Conservation (phyloP, 2,888 invertebrate species). For the Hyposoter dolosus region DNA sequence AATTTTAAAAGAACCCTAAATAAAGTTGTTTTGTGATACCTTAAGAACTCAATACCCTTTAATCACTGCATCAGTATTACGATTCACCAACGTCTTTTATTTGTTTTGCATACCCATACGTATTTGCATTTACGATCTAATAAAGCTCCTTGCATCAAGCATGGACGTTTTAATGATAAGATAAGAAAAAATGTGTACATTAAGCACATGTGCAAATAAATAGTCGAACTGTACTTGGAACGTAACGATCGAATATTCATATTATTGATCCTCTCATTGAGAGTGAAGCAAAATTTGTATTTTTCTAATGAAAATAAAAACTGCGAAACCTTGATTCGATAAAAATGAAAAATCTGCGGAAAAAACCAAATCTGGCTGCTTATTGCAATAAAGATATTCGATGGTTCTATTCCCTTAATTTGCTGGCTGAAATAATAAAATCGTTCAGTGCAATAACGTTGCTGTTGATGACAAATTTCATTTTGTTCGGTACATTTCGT, state of each 20-base stretch:
- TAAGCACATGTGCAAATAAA: conserved; percentile 16
- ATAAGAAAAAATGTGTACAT: not conserved
- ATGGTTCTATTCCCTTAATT: too few relatives aligned
- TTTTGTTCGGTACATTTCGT: too few relatives aligned
- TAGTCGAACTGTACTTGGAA: not conserved
- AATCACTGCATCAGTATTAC: not conserved
- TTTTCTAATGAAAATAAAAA: not conserved
- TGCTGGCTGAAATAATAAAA: too few relatives aligned
- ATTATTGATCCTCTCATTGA: not conserved
- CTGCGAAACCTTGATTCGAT: not conserved
- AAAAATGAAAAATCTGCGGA: not conserved
- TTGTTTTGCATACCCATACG: not conserved
- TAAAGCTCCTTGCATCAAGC: conserved; percentile 7
- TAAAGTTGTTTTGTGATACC: too few relatives aligned
- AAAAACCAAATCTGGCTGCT: too few relatives aligned
- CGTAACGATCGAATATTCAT: not conserved
- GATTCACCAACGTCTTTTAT: not conserved
- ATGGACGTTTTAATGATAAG: not conserved
- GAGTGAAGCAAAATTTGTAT: not conserved
- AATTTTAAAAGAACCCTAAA: too few relatives aligned
- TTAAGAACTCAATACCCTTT: not conserved
- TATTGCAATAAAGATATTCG: too few relatives aligned
- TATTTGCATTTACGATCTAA: conserved; percentile 14
- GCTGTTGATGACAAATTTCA: too few relatives aligned
- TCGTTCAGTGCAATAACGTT: too few relatives aligned